Base-by-base conservation (phyloP, 2,888 invertebrate genomes). In the Rhodophaea formosa region DNA sequence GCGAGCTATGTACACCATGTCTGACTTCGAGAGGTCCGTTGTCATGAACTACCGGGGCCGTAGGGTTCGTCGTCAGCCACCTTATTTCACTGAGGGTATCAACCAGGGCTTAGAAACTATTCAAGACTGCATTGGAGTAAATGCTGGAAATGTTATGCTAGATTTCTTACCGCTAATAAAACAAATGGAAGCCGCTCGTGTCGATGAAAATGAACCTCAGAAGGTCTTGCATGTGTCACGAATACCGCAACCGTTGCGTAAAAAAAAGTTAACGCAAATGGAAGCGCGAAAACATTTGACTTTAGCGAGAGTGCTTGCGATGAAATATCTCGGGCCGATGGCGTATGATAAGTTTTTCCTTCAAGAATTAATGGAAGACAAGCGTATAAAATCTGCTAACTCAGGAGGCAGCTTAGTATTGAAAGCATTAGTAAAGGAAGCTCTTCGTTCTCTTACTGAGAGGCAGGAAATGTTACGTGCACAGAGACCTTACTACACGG, bases 291-390 rank as follows among this genome's bases (percentile, higher is more conserved):
- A 85, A 66, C 70, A 80, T 64, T 67, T 75, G n/a, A 87, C 80
- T 1, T 70, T 91, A 59, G 73, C 86, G 16, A 80, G 89, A 30
- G 90, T 91, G 14, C 79, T 91, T 32, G 89, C 91, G 32, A 88
- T 86, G 86, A 91, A 91, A 72, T 91, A 91, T 71, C 74, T 90
- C 7, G 91, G 89, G 0, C 88, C 88, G 1, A 90, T 90, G 90
- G 90, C 91, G 7, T 87, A 88, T 42, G 91, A 90, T 64, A 91
- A 90, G 62, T 90, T 90, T 70, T 90, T 89, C 65, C 77, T 90
- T 16, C 79, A 83, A 62, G 78, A 81, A 47, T 77, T 90, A 0
- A 72, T 68, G 14, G 75, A 82, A 30, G 88, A 90, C 59, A 74
- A 70, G 42, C 75, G 88, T n/a, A 64, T 90, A 14, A 69, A 75